Evolutionary conservation across 2,797 vertebrate genomes (phyloP), one percentile per base, ranked within the genome.

Genomic region (Cyclura pinguis): DNA sequence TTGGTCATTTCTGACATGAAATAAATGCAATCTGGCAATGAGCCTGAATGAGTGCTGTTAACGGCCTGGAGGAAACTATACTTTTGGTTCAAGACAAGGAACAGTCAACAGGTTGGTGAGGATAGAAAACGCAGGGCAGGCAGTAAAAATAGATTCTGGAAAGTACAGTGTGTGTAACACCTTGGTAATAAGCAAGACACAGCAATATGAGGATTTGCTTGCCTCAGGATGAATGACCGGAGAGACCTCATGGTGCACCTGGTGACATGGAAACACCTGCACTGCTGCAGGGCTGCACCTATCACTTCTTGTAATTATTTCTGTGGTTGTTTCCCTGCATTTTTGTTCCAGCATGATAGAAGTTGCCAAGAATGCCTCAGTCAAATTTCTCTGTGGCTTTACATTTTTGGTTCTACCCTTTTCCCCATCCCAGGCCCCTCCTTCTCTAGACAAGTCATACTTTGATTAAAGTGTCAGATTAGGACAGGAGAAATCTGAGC

Each of bases 171-270:
- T 10, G 47, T 55, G 35, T 55, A 77, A 69, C 47, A 84, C 80
- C 62, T 87, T 87, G 50, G 52, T 78, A 78, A 78, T 38, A 84
- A 42, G 69, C 85, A 87, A 78, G 18, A 69, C 18, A 18, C 52
- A 24, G 59, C 83, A 87, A 69, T 78, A 59, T 12, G 62, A 87
- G 35, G 57, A n/a, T 69, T 27, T n/a, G 50, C 4, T 59, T 77
- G 85, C 90, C 90, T 87, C 73, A 55, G 85, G 90, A n/a, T 20
- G n/a, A 87, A 91, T 84, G 90, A 77, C 86, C 80, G 50, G 73
- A 87, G 80, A 87, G 90, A 87, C 90, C 90, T 91, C 2, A 2
- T 3, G 0, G 6, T 87, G 85, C 50, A 91, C 90, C 77, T 52
- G 3, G 47, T 91, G 80, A 84, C 90, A 69, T 55, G 35, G 7